A percentile compares a stretch with the other conserved stretches of the same genome.
Evolutionary conservation across 2,888 invertebrate species (phyloP).

Genomic region (Pristionchus maxplancki): DNA sequence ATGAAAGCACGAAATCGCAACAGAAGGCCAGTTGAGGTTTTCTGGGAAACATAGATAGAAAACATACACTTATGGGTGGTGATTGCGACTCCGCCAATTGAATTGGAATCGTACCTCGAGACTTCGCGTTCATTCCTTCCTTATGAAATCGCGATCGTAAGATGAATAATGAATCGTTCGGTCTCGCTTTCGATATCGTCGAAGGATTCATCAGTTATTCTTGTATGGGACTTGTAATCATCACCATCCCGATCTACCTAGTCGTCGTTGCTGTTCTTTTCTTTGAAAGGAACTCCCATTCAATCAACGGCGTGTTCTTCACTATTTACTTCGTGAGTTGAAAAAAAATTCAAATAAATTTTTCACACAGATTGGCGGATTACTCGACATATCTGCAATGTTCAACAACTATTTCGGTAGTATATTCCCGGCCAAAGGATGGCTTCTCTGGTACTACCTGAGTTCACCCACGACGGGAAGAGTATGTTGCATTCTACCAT

Average conservation of each 20-base stretch:
- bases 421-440: constrained; percentile 30
- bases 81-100: neutral
- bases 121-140: neutral
- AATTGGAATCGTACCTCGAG: neutral
- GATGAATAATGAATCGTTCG: neutral
- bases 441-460: constrained; percentile 31
- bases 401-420: constrained; percentile 42
- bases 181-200: constrained; percentile 30
- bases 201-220: constrained; percentile 11
- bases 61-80: neutral
- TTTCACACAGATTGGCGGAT: constrained; percentile 29
- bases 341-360: neutral
- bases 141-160: neutral
- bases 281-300: neutral
- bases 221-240: constrained; percentile 14
- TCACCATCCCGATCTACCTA: constrained; percentile 14
- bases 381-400: constrained; percentile 5
- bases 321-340: constrained; percentile 11
- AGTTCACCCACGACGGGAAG: neutral
- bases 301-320: constrained; percentile 41
- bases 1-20: neutral
- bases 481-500: neutral
- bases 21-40: neutral
- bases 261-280: neutral
- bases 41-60: neutral